Percentiles rank a stretch among this genome's conserved stretches.
Evolutionary conservation across 2,797 vertebrate species (phyloP).

Genomic region (Octomys mimax): DNA sequence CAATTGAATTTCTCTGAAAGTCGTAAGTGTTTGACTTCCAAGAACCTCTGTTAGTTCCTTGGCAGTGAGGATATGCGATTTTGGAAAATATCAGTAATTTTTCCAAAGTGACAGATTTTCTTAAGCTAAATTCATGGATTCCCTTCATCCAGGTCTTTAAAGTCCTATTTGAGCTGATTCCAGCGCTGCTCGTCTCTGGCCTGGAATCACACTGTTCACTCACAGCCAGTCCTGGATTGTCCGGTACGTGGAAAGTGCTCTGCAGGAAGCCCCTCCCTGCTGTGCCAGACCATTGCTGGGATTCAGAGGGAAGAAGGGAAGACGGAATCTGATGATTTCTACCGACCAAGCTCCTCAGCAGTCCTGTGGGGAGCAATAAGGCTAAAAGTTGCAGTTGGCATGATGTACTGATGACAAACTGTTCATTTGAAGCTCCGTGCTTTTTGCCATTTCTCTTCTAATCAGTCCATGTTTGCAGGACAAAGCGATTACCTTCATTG

Average conservation of each 20-base stretch:
- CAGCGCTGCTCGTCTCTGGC: not conserved
- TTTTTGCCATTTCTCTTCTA: slow-evolving; percentile 25
- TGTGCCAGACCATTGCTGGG: not conserved
- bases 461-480: not conserved
- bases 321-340: slow-evolving; percentile 31
- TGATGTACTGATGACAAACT: not conserved
- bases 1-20: slow-evolving; percentile 66
- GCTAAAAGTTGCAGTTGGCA: not conserved
- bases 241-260: not conserved
- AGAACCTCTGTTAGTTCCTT: slow-evolving; percentile 66
- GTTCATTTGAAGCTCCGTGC: not conserved
- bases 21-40: slow-evolving; percentile 54
- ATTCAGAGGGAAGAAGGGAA: not conserved
- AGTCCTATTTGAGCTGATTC: not conserved
- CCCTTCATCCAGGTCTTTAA: not conserved
- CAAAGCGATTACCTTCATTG: not conserved
- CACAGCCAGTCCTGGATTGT: not conserved
- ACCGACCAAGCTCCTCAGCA: not conserved
- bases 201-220: not conserved
- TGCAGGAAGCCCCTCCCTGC: not conserved
- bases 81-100: slow-evolving; percentile 52
- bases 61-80: slow-evolving; percentile 15
- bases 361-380: not conserved
- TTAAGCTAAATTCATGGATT: slow-evolving; percentile 37
- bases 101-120: slow-evolving; percentile 53